Evolutionary conservation across 2,888 invertebrate genomes (phyloP), one percentile per base, ranked within the genome.

Genomic region (Noctua fimbriata): DNA sequence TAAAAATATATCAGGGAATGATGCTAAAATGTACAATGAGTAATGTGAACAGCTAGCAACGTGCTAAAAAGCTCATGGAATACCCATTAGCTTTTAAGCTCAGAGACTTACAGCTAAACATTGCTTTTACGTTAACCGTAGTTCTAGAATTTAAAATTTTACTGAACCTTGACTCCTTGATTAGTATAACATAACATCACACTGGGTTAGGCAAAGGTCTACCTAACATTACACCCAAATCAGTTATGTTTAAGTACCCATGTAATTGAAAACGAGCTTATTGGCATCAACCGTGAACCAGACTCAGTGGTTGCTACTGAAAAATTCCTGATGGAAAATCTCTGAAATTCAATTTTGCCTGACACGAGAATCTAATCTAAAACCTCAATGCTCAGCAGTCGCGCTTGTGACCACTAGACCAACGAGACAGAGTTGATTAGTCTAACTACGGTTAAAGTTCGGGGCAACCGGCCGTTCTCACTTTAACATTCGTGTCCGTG

Each of bases 11-110:
- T 18, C 24, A 65, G 18, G 14, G 24, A 9, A 24, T 36, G 18
- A 49, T 24, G 18, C 47, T 71, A 28, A 49, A 81, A 49, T n/a
- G n/a, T n/a, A 58, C 24, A 49, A 71, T 24, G 24, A 72, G 41
- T 49, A 41, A 73, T 24, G 24, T 49, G 18, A 47, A 28, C 28
- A 55, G 36, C 83, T 21, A 65, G 10, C 16, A 82, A 47, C 7
- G 36, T 66, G 21, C 65, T 76, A 41, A 28, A 76, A 79, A 76
- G 65, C 83, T 83, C 76, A 79, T 83, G 83, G 76, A 82, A 36
- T 36, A 63, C 18, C 76, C 65, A 58, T 79, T 83, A 83, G 28
- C 77, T 79, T 66, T 32, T 18, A 47, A 83, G 55, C 44, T 41
- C 55, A 41, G 16, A 67, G 58, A 32, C n/a, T 44, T 58, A 32